A percentile compares a stretch with the other conserved stretches of the same genome.
Evolutionary conservation across 2,888 invertebrate genomes (phyloP).

Genomic region (Candidula unifasciata): DNA sequence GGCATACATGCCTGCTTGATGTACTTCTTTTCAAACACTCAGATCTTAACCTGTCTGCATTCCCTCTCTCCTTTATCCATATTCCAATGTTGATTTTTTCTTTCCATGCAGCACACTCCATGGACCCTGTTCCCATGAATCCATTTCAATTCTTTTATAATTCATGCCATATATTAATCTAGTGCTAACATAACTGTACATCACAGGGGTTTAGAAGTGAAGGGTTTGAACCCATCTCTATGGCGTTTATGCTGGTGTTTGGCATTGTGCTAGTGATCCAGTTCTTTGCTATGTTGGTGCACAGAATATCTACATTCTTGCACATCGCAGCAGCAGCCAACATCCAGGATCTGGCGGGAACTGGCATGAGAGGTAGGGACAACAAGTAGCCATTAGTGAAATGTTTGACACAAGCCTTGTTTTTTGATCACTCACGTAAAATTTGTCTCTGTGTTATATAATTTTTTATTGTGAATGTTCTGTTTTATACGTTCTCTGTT

Average conservation of each 20-base stretch:
- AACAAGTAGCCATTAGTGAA: neutral
- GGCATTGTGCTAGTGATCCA: conserved; percentile 96
- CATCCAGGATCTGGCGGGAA: conserved; percentile 46
- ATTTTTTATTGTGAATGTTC: no score
- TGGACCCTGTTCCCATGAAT: no score
- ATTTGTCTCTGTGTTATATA: no score
- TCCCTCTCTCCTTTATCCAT: no score
- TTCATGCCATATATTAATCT: no score
- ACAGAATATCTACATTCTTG: conserved; percentile 95
- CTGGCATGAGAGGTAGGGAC: neutral
- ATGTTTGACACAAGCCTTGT: neutral
- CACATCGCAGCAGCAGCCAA: conserved; percentile 95
- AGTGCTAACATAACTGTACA: conserved; percentile 9
- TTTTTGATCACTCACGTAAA: neutral
- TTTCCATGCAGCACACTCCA: no score
- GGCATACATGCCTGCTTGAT: no score
- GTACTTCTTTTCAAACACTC: no score
- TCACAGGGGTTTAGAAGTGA: conserved; percentile 53
- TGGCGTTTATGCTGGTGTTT: conserved; percentile 98
- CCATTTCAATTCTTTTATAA: no score
- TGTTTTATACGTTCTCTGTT: no score
- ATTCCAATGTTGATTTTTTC: no score
- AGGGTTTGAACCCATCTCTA: conserved; percentile 81
- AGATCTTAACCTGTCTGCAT: no score
- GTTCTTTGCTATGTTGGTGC: conserved; percentile 98